Conservation (phyloP, 2,113 vertebrate species). For the Cnemophilus loriae region DNA sequence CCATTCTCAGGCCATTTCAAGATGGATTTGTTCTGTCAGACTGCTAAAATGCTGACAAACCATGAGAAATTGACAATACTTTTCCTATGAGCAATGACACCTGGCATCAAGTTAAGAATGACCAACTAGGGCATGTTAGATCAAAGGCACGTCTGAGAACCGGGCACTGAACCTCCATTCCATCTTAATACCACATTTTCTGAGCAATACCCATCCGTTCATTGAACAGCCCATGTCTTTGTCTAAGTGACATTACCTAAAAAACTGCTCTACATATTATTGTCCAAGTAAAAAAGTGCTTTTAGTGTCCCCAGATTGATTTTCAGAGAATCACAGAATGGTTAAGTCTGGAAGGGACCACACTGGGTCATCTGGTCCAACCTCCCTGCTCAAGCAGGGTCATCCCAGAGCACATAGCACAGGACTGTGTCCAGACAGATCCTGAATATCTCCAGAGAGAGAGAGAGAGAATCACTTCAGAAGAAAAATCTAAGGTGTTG, state of each 20-base stretch:
- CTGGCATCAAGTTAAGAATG: background rate
- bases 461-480: background rate
- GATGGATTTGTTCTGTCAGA: background rate
- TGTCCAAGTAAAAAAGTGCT: constrained; percentile 1
- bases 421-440: background rate
- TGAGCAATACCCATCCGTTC: constrained; percentile 1
- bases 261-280: background rate
- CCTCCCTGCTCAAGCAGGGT: background rate
- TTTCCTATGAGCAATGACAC: background rate
- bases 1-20: background rate
- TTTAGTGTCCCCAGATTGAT: background rate
- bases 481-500: background rate
- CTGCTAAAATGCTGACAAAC: background rate
- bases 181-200: background rate
- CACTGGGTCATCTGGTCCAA: background rate
- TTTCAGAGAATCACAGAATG: background rate
- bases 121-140: background rate
- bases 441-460: background rate
- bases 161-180: background rate
- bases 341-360: background rate
- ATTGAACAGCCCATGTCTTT: background rate
- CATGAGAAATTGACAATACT: background rate
- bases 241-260: background rate
- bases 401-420: background rate
- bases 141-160: background rate